Evolutionary conservation across 1,140 invertebrate genomes (phyloP), one percentile per base, ranked within the genome.

Genomic region (Leptinotarsa undecemlineata): DNA sequence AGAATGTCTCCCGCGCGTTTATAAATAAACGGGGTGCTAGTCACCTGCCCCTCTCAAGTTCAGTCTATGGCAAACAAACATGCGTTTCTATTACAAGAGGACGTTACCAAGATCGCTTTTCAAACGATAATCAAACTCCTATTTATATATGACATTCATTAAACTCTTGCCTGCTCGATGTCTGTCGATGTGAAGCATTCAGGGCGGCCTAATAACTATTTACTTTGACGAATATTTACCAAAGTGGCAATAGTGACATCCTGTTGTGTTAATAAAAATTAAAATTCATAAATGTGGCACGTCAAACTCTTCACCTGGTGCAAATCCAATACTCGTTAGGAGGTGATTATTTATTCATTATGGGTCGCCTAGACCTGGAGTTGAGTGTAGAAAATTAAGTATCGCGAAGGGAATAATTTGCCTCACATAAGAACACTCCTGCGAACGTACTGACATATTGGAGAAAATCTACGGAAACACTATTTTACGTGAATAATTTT

Each of bases 11-110:
- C 78, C 77, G 76, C 74, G 63, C 79, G 76, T 77, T 77, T 81
- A 82, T 82, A 82, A 83, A 82, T 81, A 82, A 82, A 80, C 78
- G 74, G 78, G 78, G 80, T 80, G 80, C 80, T 81, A 81, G 77
- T 82, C 76, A 82, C 78, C 78, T 82, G 80, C 80, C 80, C 75
- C 77, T 78, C 75, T 81, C 75, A 75, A 77, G 68, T 79, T 81
- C 74, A 79, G 77, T 80, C 74, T 78, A 80, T 73, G 69, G 73
- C 78, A 81, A 81, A 80, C 80, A 81, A 79, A 77, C 79, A 79
- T 62, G 63, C 61, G 73, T 70, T 73, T 77, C 73, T 74, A 75
- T 73, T 76, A 78, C 74, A 81, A 76, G 77, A 79, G 74, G 71
- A 78, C 71, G 74, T 69, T 74, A 74, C 71, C 66, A 71, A 63